Evolutionary conservation across 2,113 vertebrate species (phyloP).

Genomic region (Macroglossus sobrinus): DNA sequence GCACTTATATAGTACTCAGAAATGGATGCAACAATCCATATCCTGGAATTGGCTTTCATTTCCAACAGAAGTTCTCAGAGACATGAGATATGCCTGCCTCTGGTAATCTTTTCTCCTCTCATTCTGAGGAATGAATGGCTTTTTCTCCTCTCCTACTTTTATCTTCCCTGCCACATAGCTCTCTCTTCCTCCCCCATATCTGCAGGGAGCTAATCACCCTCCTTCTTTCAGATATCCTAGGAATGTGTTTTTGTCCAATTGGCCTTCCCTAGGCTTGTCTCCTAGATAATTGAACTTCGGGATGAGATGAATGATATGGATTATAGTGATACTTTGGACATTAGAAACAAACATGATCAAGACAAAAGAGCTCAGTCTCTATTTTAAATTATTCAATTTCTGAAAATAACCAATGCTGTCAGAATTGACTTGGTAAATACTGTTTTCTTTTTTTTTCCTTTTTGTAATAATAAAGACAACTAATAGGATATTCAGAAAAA

Average conservation of each 20-base stretch:
- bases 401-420: not conserved
- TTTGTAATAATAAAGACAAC: not conserved
- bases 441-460: not conserved
- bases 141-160: not conserved
- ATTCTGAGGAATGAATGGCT: not conserved
- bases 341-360: not conserved
- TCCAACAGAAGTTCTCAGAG: not conserved
- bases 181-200: not conserved
- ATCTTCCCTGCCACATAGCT: not conserved
- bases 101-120: not conserved
- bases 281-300: not conserved
- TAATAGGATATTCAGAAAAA: not conserved
- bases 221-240: not conserved
- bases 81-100: not conserved
- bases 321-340: not conserved
- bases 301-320: not conserved
- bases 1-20: not conserved
- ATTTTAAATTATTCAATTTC: slow-evolving; percentile 5
- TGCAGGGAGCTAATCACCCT: not conserved
- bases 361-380: not conserved
- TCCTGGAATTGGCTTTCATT: not conserved
- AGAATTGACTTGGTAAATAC: not conserved
- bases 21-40: slow-evolving; percentile 16
- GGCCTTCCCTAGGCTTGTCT: not conserved
- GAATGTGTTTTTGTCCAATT: not conserved